Evolutionary conservation across 2,113 vertebrate genomes (phyloP).

Genomic region (Raja brachyura): DNA sequence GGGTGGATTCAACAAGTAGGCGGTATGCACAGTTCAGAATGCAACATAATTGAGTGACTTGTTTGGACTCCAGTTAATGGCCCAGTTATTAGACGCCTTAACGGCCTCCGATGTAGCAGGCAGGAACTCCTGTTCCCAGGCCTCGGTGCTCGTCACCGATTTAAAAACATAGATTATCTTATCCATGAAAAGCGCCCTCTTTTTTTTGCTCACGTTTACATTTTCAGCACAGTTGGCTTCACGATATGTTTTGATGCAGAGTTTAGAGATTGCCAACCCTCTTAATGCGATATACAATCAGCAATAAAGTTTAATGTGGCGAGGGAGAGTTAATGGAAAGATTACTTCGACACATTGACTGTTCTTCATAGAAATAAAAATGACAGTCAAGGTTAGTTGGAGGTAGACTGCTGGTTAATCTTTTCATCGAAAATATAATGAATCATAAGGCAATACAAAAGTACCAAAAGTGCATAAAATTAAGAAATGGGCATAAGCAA

Average conservation of each 20-base stretch:
- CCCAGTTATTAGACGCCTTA: constrained; percentile 7
- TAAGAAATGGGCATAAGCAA: neutral
- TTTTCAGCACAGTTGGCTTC: neutral
- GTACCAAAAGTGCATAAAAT: neutral
- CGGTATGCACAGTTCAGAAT: neutral
- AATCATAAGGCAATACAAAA: neutral
- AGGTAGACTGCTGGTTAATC: neutral
- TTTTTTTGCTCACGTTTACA: neutral
- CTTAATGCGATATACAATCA: neutral
- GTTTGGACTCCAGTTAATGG: constrained; percentile 18
- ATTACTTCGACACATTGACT: constrained; percentile 15
- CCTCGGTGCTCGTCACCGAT: neutral
- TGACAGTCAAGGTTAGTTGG: neutral
- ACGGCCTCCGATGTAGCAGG: neutral
- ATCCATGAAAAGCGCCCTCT: neutral
- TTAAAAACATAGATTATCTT: neutral
- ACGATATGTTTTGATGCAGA: neutral
- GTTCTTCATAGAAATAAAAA: neutral
- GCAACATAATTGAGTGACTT: constrained; percentile 12
- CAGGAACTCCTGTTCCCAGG: neutral
- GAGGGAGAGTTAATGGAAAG: neutral
- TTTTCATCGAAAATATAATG: neutral
- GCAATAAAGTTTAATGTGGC: neutral
- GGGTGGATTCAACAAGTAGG: constrained; percentile 33
- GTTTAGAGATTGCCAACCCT: neutral